phyloP scores from a whole-genome alignment of 2,888 invertebrate species.

The Morpho deidamia region DNA sequence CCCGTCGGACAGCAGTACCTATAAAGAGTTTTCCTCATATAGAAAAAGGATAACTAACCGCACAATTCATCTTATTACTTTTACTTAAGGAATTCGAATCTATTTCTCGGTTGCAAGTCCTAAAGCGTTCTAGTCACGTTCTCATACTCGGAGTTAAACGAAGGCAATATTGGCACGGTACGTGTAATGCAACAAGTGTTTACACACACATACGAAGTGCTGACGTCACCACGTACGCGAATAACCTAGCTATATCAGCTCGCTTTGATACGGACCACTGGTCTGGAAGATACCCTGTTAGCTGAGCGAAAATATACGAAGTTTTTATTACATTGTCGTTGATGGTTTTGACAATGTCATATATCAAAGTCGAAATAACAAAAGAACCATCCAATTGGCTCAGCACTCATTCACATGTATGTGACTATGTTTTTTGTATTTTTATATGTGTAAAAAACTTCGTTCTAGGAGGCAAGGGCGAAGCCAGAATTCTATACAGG shows the following conservation, averaged over 20 bases:
- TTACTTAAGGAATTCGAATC: too few species aligned
- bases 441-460: too few species aligned
- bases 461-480: too few species aligned
- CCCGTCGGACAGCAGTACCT: too few species aligned
- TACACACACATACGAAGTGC: conserved; percentile 6
- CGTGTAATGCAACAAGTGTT: conserved; percentile 4
- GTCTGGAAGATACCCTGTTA: conserved; percentile 28
- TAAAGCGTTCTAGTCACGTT: not conserved
- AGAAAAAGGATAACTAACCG: too few species aligned
- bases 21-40: too few species aligned
- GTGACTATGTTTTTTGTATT: too few species aligned
- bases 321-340: conserved; percentile 12
- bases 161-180: not conserved
- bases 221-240: conserved; percentile 23
- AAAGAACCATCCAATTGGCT: too few species aligned
- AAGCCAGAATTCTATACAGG: too few species aligned
- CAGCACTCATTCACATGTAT: too few species aligned
- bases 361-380: not conserved
- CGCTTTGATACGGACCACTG: conserved; percentile 35
- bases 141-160: not conserved
- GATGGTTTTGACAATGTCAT: conserved; percentile 7
- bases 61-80: too few species aligned
- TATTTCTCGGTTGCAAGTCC: not conserved
- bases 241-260: conserved; percentile 24
- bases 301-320: conserved; percentile 22